Percentiles rank a stretch among this genome's conserved stretches.
Conservation (phyloP, 2,888 invertebrate genomes). For the Vanessa cardui region DNA sequence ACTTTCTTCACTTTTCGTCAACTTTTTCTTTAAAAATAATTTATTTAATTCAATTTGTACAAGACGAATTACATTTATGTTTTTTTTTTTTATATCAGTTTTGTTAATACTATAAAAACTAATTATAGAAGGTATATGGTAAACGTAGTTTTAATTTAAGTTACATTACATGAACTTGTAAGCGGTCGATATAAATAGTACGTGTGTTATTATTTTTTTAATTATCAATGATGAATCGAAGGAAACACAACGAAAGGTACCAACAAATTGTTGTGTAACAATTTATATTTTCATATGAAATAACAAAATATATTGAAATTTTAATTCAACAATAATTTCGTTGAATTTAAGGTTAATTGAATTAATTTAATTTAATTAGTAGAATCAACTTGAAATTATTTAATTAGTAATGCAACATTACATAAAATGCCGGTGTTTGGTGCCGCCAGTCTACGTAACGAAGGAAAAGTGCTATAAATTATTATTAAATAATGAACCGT, state of each 20-base stretch:
- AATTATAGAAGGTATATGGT: not conserved
- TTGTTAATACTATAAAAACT: not conserved
- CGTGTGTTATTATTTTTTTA: constrained; percentile 26
- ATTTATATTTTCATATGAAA: not conserved
- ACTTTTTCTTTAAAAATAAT: constrained; percentile 15
- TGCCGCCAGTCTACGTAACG: constrained; percentile 4
- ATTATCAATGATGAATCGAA: constrained; percentile 43
- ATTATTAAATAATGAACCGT: constrained; percentile 12
- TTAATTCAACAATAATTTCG: not conserved
- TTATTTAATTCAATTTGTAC: too few species aligned
- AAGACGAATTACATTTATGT: too few species aligned
- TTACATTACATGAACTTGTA: constrained; percentile 7
- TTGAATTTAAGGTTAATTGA: not conserved
- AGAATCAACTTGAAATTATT: not conserved
- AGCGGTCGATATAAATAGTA: constrained; percentile 2
- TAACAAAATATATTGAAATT: not conserved
- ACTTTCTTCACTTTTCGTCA: constrained; percentile 12
- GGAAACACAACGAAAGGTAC: constrained; percentile 70
- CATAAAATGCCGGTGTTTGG: constrained; percentile 24
- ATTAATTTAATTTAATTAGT: not conserved
- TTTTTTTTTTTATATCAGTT: not conserved
- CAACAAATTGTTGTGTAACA: constrained; percentile 13
- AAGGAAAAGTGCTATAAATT: constrained; percentile 21
- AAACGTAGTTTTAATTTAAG: constrained; percentile 10
- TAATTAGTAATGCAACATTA: constrained; percentile 10